Base-by-base conservation (phyloP, 2,797 vertebrate species). In the Macroramphosus scolopax region DNA sequence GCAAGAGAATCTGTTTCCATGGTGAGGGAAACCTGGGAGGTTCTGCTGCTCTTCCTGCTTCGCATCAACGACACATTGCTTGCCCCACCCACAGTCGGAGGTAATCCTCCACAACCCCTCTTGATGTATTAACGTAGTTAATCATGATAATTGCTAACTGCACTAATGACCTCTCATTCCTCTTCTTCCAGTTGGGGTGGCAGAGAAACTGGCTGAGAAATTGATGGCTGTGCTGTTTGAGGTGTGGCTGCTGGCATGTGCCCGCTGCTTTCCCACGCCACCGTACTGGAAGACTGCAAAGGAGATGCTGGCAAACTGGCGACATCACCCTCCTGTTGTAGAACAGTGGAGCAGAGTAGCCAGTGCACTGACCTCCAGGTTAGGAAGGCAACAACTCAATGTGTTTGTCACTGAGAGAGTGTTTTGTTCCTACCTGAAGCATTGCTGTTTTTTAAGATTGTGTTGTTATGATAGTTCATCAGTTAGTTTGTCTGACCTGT, bases 241-340 rank as follows among this genome's bases (percentile, higher is more conserved):
- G 84, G 95, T 97, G 69, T 98, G 95, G 95, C 80, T 98, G 35
- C 87, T 97, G 3, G 93, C 95, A 13, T 98, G 95, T 18, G 91
- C 91, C 0, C 90, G 95, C 61, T 97, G 94, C 85, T 98, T 97
- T 67, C 95, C 95, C 31, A 96, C 95, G 1, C 95, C 95, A 4
- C 95, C 95, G 0, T 97, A 96, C 41, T 98, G 95, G 95, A 96
- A 97, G 81, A 98, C 95, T 2, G 94, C 95, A 52, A 91, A 92
- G 75, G 95, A 98, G 82, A 97, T 98, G 95, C 89, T 98, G 78
- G 94, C 93, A 66, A 97, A 96, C 80, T 98, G 95, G 95, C 88
- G 95, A 79, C 95, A 98, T 80, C 95, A 97, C 78, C 93, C 95
- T 3, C 94, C 95, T 16, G 95, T 97, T n/a, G 95, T 98, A 6